These are phyloP conservation scores for Drosophila merina DNA, from an alignment of 2,888 invertebrate species.

Conservation along the genomic window DNA sequence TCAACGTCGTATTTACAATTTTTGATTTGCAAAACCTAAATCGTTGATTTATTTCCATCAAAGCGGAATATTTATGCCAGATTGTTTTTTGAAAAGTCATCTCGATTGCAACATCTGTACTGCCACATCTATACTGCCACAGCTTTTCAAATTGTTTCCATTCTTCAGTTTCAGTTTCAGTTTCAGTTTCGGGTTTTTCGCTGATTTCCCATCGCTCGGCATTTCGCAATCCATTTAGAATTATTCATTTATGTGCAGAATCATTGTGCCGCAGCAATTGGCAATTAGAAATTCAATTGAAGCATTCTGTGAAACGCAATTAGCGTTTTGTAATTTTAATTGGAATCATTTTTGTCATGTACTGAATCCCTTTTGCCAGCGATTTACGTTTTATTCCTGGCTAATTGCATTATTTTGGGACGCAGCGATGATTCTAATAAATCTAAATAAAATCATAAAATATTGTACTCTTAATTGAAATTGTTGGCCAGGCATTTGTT, in stretches of 20 bases:
- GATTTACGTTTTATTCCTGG: slow-evolving; percentile 35
- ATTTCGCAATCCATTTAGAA: slow-evolving; percentile 38
- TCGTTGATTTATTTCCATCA: slow-evolving; percentile 5
- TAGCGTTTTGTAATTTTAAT: slow-evolving; percentile 61
- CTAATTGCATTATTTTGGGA: slow-evolving; percentile 50
- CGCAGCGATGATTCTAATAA: not conserved
- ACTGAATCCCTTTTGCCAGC: slow-evolving; percentile 10
- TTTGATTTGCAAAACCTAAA: slow-evolving; percentile 1
- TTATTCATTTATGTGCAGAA: slow-evolving; percentile 53
- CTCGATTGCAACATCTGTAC: slow-evolving; percentile 26
- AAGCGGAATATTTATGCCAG: not conserved
- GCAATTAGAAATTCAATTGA: slow-evolving; percentile 72
- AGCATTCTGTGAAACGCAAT: slow-evolving; percentile 67
- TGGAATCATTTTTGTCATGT: slow-evolving; percentile 46
- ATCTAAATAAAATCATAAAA: not conserved
- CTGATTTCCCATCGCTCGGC: slow-evolving; percentile 22
- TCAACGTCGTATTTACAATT: not conserved
- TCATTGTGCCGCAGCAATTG: slow-evolving; percentile 47
- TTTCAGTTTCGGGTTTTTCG: slow-evolving; percentile 5
- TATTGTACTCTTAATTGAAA: not conserved
- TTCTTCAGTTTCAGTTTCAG: slow-evolving; percentile 28
- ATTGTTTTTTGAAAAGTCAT: slow-evolving; percentile 3
- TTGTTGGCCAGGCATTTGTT: not conserved
- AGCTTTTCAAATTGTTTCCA: slow-evolving; percentile 21
- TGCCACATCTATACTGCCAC: not conserved